These are phyloP conservation scores for Pelosia muscerda DNA, from an alignment of 2,888 invertebrate genomes.

Conservation along the genomic window DNA sequence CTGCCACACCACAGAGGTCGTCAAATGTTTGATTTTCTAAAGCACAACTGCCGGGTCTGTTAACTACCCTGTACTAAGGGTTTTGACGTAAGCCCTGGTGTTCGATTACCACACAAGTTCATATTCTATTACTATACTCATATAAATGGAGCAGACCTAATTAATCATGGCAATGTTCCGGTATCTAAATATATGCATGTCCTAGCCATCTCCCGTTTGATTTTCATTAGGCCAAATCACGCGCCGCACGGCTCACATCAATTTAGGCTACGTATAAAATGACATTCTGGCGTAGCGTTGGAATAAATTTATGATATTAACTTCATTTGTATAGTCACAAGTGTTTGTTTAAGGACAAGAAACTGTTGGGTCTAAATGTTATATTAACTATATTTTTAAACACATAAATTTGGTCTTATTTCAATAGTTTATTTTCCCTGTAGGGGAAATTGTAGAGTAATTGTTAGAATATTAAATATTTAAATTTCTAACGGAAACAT, in stretches of 20 bases:
- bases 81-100: background rate
- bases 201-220: slow-evolving; percentile 52
- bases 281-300: slow-evolving; percentile 9
- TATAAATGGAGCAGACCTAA: slow-evolving; percentile 27
- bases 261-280: slow-evolving; percentile 39
- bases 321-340: background rate
- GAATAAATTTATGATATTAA: slow-evolving; percentile 27
- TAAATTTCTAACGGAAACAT: background rate
- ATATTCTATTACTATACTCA: slow-evolving; percentile 20
- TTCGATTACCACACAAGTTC: background rate
- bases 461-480: background rate
- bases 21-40: background rate
- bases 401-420: too few relatives aligned
- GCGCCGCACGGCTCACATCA: slow-evolving; percentile 40
- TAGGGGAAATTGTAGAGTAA: too few relatives aligned
- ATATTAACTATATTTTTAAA: too few relatives aligned
- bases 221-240: slow-evolving; percentile 54
- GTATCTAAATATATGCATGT: slow-evolving; percentile 56
- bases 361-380: too few relatives aligned
- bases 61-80: background rate
- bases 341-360: too few relatives aligned
- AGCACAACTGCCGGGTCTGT: background rate
- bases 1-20: too few relatives aligned
- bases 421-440: too few relatives aligned
- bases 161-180: slow-evolving; percentile 44